Conservation (phyloP, 2,113 vertebrate species). For the Nothobranchius furzeri region DNA sequence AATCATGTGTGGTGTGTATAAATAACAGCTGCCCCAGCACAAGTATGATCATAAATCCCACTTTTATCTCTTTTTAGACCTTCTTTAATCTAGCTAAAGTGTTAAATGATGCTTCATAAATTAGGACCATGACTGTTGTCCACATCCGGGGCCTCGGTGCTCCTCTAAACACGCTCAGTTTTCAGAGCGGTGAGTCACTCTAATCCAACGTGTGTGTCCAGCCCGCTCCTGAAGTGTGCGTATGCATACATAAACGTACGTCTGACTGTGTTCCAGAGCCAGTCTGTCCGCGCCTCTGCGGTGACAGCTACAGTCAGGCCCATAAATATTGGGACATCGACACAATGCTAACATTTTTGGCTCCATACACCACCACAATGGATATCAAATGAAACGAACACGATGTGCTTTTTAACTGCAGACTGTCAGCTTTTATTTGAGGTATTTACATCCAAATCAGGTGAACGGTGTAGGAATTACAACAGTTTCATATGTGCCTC, state of each 20-base stretch:
- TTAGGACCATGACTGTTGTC: slow-evolving; percentile 26
- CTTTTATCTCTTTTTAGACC: slow-evolving; percentile 2
- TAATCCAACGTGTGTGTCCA: slow-evolving; percentile 46
- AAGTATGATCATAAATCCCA: not conserved
- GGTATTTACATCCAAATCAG: too few species aligned
- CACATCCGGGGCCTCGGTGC: slow-evolving; percentile 21
- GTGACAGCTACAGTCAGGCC: slow-evolving; percentile 1
- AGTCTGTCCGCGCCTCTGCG: slow-evolving; percentile 57
- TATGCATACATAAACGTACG: slow-evolving; percentile 43
- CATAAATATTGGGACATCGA: too few species aligned
- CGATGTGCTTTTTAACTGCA: too few species aligned
- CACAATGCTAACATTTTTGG: too few species aligned
- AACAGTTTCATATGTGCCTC: too few species aligned
- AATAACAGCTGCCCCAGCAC: slow-evolving; percentile 21
- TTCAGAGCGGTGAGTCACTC: slow-evolving; percentile 19
- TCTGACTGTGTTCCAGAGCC: slow-evolving; percentile 48
- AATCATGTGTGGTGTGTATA: not conserved
- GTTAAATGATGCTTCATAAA: slow-evolving; percentile 25
- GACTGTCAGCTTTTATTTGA: too few species aligned
- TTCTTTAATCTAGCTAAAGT: slow-evolving; percentile 14
- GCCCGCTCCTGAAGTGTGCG: slow-evolving; percentile 55
- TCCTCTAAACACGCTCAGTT: slow-evolving; percentile 14
- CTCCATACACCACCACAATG: too few species aligned
- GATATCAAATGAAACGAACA: too few species aligned
- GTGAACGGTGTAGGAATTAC: too few species aligned